Evolutionary conservation across 2,797 vertebrate species (phyloP).

Genomic region (Nannoperca obscura): DNA sequence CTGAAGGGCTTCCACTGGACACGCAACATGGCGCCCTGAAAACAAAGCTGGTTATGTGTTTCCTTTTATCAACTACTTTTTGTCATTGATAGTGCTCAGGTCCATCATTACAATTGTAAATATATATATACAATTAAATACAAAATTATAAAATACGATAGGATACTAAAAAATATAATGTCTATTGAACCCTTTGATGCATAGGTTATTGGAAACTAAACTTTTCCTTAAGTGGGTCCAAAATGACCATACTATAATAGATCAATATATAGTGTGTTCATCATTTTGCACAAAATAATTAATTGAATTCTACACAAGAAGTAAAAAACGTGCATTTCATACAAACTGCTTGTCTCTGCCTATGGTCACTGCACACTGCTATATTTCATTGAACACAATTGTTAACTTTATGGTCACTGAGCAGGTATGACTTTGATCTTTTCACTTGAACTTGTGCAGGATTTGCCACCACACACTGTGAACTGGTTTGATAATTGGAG

Average conservation of each 20-base stretch:
- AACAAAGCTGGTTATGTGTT: conserved; percentile 36
- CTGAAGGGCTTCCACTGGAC: conserved; percentile 56
- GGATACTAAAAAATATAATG: too few species aligned
- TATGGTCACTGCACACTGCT: too few species aligned
- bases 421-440: neutral
- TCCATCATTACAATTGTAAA: neutral
- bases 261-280: neutral
- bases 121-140: too few species aligned
- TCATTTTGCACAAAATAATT: neutral
- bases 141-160: too few species aligned
- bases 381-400: neutral
- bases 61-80: conserved; percentile 11
- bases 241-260: neutral
- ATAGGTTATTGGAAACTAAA: neutral
- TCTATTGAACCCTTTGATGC: too few species aligned
- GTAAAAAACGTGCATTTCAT: neutral
- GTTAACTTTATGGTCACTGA: neutral
- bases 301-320: neutral
- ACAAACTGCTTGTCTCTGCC: too few species aligned
- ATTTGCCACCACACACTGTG: too few species aligned
- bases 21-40: conserved; percentile 27
- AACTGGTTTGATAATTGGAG: neutral
- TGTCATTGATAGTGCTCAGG: neutral
- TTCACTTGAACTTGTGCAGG: too few species aligned
- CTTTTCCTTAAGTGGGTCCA: neutral